Conservation (phyloP, 23 tunicate species). For the Diplosoma virens region DNA sequence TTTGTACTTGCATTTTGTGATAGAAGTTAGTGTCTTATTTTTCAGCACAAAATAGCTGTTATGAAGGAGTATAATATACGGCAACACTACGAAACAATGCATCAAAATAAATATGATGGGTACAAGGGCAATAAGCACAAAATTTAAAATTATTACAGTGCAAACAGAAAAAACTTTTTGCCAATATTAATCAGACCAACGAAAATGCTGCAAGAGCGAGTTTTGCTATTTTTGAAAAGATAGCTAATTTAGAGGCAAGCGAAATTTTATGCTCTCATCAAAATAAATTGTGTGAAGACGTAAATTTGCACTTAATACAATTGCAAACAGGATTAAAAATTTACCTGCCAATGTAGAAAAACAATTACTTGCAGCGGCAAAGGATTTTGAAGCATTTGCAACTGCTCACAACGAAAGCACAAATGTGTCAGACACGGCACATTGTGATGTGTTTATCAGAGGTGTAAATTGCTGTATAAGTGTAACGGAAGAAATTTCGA, state of each 20-base stretch:
- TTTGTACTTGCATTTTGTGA: conserved; percentile 8
- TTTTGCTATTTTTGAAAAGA: conserved; percentile 8
- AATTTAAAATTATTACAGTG: conserved; percentile 33
- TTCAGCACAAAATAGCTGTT: conserved; percentile 32
- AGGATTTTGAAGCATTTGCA: conserved; percentile 43
- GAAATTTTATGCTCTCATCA: conserved; percentile 1
- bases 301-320: too few relatives aligned
- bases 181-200: conserved; percentile 3
- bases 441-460: conserved; percentile 53
- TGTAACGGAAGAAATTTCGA: conserved; percentile 44
- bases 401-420: conserved; percentile 41
- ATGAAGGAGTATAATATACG: conserved; percentile 42
- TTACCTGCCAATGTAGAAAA: conserved; percentile 27
- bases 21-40: conserved; percentile 26
- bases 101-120: conserved; percentile 24
- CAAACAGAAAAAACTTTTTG: conserved; percentile 36
- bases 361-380: conserved; percentile 15
- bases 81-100: conserved; percentile 50
- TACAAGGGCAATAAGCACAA: conserved; percentile 16
- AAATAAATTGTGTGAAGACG: conserved; percentile 7
- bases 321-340: conserved; percentile 23
- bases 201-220: not conserved
- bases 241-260: conserved; percentile 6
- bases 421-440: conserved; percentile 39
- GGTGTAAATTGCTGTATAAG: conserved; percentile 48